Base-by-base conservation (phyloP, 2,797 vertebrate genomes). In the Rhinella marina region DNA sequence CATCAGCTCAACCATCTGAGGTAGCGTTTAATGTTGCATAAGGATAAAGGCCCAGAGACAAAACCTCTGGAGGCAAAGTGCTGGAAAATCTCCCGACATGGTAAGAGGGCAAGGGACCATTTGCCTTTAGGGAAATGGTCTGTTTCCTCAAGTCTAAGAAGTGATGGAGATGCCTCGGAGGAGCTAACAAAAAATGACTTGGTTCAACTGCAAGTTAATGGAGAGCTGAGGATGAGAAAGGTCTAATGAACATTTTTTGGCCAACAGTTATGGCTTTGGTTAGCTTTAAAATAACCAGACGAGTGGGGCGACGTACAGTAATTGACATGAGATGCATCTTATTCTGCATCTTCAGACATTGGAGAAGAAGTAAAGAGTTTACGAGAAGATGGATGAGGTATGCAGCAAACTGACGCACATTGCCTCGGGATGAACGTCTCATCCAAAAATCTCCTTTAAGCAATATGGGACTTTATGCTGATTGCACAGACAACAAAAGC, bases 401-500 rank as follows among this genome's bases (percentile, higher is more conserved):
- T 0, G 23, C 75, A 25, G 75, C 29, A 48, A 17, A 73, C 21
- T 21, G 32, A 73, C 70, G 41, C 11, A 8, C 14, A 2, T 73
- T 10, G 70, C 75, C 75, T 52, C 50, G 19, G 50, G 75, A 54
- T 54, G 23, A 54, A 77, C 8, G 21, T 61, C 78, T 81, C 78
- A 62, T 59, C 78, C 54, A 59, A 81, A 41, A 81, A 61, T 32
- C 54, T 61, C 75, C 54, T 77, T 54, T 41, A 59, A 81, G 56
- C 56, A 21, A 21, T 41, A 32, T 41, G 19, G 57, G 56, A 81
- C 62, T 81, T 59, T 61, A 27, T 32, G 75, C 75, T 54, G 75
- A 77, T 52, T 54, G 2, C 50, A 81, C 52, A 57, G n/a, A 59
- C 7, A 3, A 7, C 25, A 62, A 62, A 59, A 61, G 25, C 54